Percentiles rank a stretch among this genome's conserved stretches.
These are phyloP conservation scores for Semotilus atromaculatus DNA, from an alignment of 2,797 vertebrate genomes.

Conservation along the genomic window DNA sequence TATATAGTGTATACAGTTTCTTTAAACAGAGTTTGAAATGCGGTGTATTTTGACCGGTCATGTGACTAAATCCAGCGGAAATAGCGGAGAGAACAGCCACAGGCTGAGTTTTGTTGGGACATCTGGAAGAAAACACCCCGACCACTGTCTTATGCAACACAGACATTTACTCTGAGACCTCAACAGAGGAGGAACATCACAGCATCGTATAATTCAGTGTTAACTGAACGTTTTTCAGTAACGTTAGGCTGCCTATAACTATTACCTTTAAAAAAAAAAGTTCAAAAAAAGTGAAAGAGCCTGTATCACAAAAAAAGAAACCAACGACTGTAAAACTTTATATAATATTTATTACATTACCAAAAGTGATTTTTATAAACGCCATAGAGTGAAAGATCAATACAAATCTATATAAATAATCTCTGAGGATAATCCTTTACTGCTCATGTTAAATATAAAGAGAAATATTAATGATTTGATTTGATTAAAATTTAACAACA, in stretches of 20 bases:
- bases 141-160: not conserved
- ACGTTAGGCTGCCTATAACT: not conserved
- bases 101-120: slow-evolving; percentile 3
- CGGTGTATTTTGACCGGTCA: slow-evolving; percentile 56
- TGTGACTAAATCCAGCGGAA: slow-evolving; percentile 63
- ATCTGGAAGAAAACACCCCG: not conserved
- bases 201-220: too few relatives aligned
- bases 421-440: not conserved
- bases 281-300: too few relatives aligned
- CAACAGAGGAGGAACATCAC: not conserved
- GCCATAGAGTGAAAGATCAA: not conserved
- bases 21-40: not conserved
- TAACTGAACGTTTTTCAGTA: not conserved
- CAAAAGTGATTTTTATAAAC: not conserved
- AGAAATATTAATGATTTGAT: not conserved
- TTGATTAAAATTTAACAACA: too few relatives aligned
- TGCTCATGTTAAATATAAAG: not conserved
- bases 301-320: not conserved
- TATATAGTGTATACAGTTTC: not conserved
- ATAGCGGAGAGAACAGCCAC: slow-evolving; percentile 26
- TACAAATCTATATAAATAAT: not conserved
- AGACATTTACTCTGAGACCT: not conserved
- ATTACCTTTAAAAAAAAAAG: not conserved
- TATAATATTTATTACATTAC: not conserved
- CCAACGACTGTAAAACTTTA: not conserved